Evolutionary conservation across 2,888 invertebrate genomes (phyloP), one percentile per base, ranked within the genome.

Genomic region (Zootermopsis nevadensis): DNA sequence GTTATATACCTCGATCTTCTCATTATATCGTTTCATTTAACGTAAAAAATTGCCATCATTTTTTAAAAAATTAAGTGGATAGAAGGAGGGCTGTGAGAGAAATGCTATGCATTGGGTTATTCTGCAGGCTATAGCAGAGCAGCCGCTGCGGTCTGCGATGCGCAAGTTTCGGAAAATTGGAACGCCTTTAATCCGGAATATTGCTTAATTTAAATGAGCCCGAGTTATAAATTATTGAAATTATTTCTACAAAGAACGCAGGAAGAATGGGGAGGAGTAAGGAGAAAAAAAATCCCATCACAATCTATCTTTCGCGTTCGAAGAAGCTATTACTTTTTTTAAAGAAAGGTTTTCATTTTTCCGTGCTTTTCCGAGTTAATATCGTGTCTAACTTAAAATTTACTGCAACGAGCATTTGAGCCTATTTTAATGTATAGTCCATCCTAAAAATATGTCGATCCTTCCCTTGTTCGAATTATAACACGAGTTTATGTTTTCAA

Each of bases 201-300:
- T 86, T 86, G 85, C 85, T 85, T 86, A 86, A 86, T 86, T 85
- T 86, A 86, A 86, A 86, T 85, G 86, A 85, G 84, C 83, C 79
- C 74, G 82, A 84, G 84, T 83, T 85, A 85, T 86, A 86, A 86
- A 85, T 85, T 86, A 86, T 86, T 84, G 85, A 85, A 84, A 85
- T 86, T 84, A 86, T 85, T 85, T 83, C 83, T 69, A 82, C 76
- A 53, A 81, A 77, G 79, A 38, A 77, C 22, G 77, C 69, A 66
- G 82, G 33, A 48, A 66, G 55, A 38, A 77, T 42, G 60, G n/a
- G 60, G 31, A 33, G 60, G 72, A 35, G 42, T 33, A 77, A 48
- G 60, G 42, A 67, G 33, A 53, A 83, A 30, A 27, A 66, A 35
- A 35, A 66, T 24, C 77, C 84, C 80, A 84, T 84, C 82, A 80